Conservation (phyloP, 2,888 invertebrate species). For the Andrena fulva region DNA sequence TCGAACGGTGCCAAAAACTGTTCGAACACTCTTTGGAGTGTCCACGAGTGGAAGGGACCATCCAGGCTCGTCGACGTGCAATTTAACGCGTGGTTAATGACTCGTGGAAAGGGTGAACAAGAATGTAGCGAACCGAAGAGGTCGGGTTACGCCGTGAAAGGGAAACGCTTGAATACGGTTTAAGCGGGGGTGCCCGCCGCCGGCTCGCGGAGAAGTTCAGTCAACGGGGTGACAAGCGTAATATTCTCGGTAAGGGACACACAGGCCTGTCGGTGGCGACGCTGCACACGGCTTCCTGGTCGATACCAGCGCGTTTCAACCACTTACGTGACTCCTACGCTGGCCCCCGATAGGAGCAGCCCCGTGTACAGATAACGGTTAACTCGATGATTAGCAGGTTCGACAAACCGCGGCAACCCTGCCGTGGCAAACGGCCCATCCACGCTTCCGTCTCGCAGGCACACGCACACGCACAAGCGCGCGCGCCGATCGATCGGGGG, state of each 20-base stretch:
- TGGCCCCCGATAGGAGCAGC: constrained; percentile 44
- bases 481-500: constrained; percentile 36
- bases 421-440: constrained; percentile 44
- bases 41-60: not conserved
- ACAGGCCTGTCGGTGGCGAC: constrained; percentile 9
- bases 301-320: constrained; percentile 75
- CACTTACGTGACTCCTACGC: constrained; percentile 51
- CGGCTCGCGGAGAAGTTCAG: constrained; percentile 45
- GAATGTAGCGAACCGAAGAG: constrained; percentile 68
- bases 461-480: constrained; percentile 21
- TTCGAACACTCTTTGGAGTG: constrained; percentile 32
- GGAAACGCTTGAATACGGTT: constrained; percentile 75
- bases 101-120: constrained; percentile 71
- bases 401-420: constrained; percentile 58
- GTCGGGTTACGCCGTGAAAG: constrained; percentile 69
- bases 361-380: constrained; percentile 67
- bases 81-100: constrained; percentile 72
- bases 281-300: constrained; percentile 76
- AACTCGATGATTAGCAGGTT: constrained; percentile 74
- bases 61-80: constrained; percentile 34
- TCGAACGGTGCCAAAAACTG: constrained; percentile 23
- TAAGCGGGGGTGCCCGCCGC: constrained; percentile 70
- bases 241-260: constrained; percentile 76
- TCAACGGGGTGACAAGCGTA: constrained; percentile 73
- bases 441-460: constrained; percentile 27